Conservation (phyloP, 2,888 invertebrate genomes). For the Sminthurinus aureus region DNA sequence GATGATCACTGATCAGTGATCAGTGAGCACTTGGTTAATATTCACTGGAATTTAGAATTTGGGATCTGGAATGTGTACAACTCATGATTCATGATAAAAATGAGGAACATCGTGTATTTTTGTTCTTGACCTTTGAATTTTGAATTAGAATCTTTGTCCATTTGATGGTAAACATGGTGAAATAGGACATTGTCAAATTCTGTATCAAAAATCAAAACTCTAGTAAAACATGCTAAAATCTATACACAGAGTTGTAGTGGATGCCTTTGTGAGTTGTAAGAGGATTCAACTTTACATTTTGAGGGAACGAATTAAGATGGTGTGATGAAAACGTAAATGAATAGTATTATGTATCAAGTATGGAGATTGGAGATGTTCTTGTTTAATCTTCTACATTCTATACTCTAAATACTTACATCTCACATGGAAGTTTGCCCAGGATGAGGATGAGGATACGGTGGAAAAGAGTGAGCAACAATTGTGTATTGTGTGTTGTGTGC, state of each 20-base stretch:
- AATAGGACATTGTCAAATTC: background rate
- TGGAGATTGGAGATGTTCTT: too few species aligned
- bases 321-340: too few species aligned
- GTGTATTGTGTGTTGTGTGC: too few species aligned
- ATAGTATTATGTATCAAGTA: too few species aligned
- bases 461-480: too few species aligned
- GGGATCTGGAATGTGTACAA: background rate
- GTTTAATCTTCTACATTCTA: too few species aligned
- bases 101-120: background rate
- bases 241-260: background rate
- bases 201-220: background rate
- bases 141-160: background rate
- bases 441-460: too few species aligned
- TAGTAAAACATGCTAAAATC: background rate
- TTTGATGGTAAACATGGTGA: background rate
- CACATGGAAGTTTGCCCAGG: too few species aligned
- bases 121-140: background rate
- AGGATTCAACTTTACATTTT: too few species aligned
- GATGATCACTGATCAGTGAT: background rate
- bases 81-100: background rate
- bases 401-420: too few species aligned
- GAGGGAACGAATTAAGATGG: too few species aligned
- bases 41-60: background rate
- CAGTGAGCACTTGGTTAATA: background rate
- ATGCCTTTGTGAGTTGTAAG: too few species aligned